Evolutionary conservation across 2,797 vertebrate genomes (phyloP).

Genomic region (Gallinago stenura): DNA sequence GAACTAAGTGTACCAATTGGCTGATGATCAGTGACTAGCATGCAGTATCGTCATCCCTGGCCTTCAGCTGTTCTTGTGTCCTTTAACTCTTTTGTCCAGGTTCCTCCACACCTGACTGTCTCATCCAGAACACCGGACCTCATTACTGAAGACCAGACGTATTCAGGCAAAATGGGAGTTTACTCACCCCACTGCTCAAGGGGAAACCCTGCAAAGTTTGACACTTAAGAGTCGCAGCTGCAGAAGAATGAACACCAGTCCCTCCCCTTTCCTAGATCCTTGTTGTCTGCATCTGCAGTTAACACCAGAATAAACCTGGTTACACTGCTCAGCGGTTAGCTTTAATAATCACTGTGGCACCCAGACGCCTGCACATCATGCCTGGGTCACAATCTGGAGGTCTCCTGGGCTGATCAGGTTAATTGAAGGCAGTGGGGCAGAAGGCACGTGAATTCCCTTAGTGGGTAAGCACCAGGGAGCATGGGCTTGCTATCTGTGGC

Average conservation of each 20-base stretch:
- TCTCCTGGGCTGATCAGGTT: not conserved
- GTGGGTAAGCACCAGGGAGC: not conserved
- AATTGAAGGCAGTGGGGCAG: not conserved
- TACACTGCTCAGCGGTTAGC: rapidly evolving
- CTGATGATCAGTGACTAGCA: not conserved
- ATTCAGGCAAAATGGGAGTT: not conserved
- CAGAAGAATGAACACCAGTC: rapidly evolving
- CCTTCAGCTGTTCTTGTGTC: not conserved
- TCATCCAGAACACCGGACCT: not conserved
- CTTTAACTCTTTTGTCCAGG: not conserved
- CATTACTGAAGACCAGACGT: not conserved
- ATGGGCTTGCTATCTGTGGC: not conserved
- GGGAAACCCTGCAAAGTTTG: not conserved
- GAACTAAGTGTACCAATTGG: not conserved
- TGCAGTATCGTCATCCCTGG: not conserved
- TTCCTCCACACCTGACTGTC: not conserved
- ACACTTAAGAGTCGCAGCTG: not conserved
- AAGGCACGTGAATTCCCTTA: not conserved
- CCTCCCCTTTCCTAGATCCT: not conserved
- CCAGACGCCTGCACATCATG: not conserved
- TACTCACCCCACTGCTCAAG: rapidly evolving
- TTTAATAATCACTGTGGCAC: not conserved
- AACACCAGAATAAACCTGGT: not conserved
- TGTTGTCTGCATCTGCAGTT: rapidly evolving
- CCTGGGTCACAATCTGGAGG: not conserved